Evolutionary conservation across 1,140 invertebrate species (phyloP).

Genomic region (Calephelis nemesis): DNA sequence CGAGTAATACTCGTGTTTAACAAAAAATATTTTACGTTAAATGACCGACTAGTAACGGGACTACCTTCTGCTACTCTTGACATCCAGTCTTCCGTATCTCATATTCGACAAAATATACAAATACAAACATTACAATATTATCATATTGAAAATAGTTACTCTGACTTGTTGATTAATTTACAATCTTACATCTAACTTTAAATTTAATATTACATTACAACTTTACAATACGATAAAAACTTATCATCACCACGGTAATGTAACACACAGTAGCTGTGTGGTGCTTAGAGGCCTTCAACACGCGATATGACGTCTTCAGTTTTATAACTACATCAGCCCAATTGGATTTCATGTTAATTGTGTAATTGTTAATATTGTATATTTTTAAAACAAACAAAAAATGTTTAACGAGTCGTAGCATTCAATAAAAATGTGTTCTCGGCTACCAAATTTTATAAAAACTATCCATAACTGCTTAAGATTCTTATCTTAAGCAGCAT

Average conservation of each 20-base stretch:
- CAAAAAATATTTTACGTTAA: not conserved
- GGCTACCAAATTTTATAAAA: too few species aligned
- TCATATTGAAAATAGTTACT: constrained; percentile 32
- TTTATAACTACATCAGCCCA: too few species aligned
- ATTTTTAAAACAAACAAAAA: not conserved
- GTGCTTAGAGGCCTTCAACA: too few species aligned
- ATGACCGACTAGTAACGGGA: not conserved
- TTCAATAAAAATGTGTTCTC: too few species aligned
- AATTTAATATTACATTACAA: not conserved
- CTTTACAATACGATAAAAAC: not conserved
- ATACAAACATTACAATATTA: constrained; percentile 19
- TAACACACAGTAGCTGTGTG: too few species aligned
- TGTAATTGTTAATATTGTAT: too few species aligned
- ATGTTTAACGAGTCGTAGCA: too few species aligned
- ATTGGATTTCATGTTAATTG: too few species aligned
- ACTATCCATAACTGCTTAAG: too few species aligned
- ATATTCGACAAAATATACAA: constrained; percentile 20
- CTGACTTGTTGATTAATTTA: constrained; percentile 22
- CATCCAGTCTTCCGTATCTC: constrained; percentile 1
- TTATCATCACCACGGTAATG: not conserved
- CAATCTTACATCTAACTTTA: constrained; percentile 14
- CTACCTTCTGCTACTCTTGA: not conserved
- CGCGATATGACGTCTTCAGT: too few species aligned
- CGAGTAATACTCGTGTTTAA: not conserved
- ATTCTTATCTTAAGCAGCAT: too few species aligned